Evolutionary conservation across 2,888 invertebrate genomes (phyloP), one percentile per base, ranked within the genome.

Genomic region (Ophion ellenae): DNA sequence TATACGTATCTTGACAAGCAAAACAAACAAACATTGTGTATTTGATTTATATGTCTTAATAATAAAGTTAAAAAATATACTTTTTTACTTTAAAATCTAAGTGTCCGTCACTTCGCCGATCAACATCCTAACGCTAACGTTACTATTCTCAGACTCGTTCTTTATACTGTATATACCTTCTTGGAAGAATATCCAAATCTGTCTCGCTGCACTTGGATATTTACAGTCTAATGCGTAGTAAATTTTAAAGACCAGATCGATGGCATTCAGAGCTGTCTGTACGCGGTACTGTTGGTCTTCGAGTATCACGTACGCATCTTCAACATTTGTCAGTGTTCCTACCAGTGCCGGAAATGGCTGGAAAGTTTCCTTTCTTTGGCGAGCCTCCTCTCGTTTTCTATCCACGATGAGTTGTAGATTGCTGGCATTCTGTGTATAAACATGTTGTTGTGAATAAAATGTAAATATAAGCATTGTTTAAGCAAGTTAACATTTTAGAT

Each of bases 161-260:
- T 45, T 57, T 57, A 57, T 57, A 9, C 57, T 11, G 57, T 63
- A 63, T 20, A 63, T 9, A 63, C 28, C 73, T 47, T 73, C 17
- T 73, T 77, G 67, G 2, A 69, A 17, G 70, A 77, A 77, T 40
- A 77, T 20, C 69, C 77, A 77, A 40, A 77, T 57, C 20, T 77
- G 77, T 9, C 70, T 57, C 57, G 67, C 77, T 17, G 61, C 77
- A 40, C 36, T 24, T n/a, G 67, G 69, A 66, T 77, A 77, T 14
- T 66, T 32, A 24, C 24, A 66, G 28, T 77, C 47, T 9, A 77
- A 32, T 17, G 77, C 77, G 47, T 47, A 77, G 32, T 24, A 77
- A n/a, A 53, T 77, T 40, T 77, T 77, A 7, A 77, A 77, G 14
- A 28, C 53, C 17, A 69, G 14, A 17, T 77, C 77, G 14, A 77